Evolutionary conservation across 2,888 invertebrate species (phyloP).

Genomic region (Amiota mariae): DNA sequence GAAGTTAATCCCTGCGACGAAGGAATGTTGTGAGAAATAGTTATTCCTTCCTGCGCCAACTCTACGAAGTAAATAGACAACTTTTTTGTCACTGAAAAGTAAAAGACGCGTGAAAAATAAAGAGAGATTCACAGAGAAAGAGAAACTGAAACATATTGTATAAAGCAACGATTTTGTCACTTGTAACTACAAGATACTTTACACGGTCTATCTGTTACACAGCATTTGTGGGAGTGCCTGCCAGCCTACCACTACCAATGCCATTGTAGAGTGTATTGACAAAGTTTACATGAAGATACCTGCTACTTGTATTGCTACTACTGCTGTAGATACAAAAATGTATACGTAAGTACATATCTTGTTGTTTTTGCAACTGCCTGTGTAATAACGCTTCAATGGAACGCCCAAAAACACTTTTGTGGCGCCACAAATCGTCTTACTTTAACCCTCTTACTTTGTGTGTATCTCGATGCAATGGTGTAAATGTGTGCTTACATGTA

Average conservation of each 20-base stretch:
- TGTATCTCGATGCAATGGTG: neutral
- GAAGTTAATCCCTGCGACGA: conserved; percentile 60
- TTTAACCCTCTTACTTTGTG: neutral
- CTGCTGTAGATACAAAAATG: conserved; percentile 53
- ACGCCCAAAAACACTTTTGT: conserved; percentile 52
- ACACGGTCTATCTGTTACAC: conserved; percentile 32
- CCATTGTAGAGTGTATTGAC: no score
- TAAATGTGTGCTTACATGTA: no score
- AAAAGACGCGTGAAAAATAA: no score
- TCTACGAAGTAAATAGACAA: neutral
- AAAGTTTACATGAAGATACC: no score
- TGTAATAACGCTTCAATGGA: conserved; percentile 45
- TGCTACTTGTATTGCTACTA: neutral
- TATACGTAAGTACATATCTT: conserved; percentile 44
- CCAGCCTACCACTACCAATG: no score
- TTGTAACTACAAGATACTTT: conserved; percentile 52
- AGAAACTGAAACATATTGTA: no score
- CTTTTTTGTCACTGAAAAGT: neutral
- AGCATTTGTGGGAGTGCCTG: conserved; percentile 9
- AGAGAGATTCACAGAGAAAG: no score
- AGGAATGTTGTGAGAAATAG: conserved; percentile 68
- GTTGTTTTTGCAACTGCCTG: conserved; percentile 9
- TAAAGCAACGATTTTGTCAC: conserved; percentile 57
- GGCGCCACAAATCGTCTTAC: conserved; percentile 44
- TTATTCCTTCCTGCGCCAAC: conserved; percentile 49